Evolutionary conservation across 2,797 vertebrate genomes (phyloP).

Genomic region (Florisuga fusca): DNA sequence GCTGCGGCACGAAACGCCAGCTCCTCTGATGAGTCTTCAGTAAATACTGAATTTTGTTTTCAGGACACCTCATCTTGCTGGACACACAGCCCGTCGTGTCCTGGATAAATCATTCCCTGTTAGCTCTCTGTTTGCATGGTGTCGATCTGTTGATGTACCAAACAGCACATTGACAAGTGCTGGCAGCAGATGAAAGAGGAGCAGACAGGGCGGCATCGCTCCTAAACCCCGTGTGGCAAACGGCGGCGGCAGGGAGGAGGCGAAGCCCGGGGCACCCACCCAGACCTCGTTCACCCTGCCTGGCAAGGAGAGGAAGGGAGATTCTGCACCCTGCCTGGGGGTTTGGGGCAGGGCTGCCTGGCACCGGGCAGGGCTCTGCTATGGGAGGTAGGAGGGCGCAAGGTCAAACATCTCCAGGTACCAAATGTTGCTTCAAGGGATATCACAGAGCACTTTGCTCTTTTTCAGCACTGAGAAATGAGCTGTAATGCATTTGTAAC

Average conservation of each 20-base stretch:
- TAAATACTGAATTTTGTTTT: conserved; percentile 11
- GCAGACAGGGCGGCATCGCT: neutral
- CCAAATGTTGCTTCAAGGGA: neutral
- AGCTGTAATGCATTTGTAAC: neutral
- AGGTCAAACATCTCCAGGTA: neutral
- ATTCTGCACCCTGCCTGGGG: neutral
- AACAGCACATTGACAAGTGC: neutral
- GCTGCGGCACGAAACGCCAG: neutral
- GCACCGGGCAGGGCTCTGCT: neutral
- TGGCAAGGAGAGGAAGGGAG: neutral
- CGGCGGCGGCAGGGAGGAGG: fast-evolving
- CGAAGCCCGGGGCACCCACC: fast-evolving
- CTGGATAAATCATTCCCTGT: conserved; percentile 65
- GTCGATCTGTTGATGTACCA: conserved; percentile 22
- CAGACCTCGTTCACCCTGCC: neutral
- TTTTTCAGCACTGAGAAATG: neutral
- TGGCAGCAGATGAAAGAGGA: conserved; percentile 1
- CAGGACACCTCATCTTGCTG: conserved; percentile 8
- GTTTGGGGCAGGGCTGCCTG: neutral
- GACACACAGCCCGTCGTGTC: conserved; percentile 2
- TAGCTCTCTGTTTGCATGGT: neutral
- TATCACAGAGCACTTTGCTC: neutral
- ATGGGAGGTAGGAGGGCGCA: neutral
- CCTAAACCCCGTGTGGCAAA: fast-evolving
- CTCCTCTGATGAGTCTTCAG: neutral